Evolutionary conservation across 2,113 vertebrate genomes (phyloP).

Genomic region (Hypomesus transpacificus): DNA sequence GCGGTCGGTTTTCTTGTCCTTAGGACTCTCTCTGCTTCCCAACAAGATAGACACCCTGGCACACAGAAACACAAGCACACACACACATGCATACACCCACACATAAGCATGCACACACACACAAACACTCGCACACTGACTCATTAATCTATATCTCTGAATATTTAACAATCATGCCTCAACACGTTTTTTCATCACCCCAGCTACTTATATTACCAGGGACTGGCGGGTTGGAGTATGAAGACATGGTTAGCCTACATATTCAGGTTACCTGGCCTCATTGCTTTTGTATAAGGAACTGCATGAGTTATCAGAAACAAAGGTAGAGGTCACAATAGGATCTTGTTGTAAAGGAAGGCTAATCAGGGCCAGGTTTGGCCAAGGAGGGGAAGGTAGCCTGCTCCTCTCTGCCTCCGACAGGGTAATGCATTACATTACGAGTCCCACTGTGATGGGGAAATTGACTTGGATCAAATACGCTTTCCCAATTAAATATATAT

Average conservation of each 20-base stretch:
- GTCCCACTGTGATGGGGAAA: slow-evolving; percentile 21
- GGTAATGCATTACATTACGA: slow-evolving; percentile 20
- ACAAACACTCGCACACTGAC: slow-evolving; percentile 14
- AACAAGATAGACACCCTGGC: neutral
- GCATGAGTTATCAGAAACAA: slow-evolving; percentile 34
- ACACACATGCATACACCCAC: slow-evolving; percentile 11
- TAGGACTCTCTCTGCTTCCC: neutral
- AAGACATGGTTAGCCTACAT: slow-evolving; percentile 8
- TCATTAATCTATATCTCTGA: slow-evolving; percentile 1
- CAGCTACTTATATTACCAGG: neutral
- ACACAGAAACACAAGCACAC: neutral
- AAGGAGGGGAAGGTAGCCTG: slow-evolving; percentile 15
- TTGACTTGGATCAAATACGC: slow-evolving; percentile 32
- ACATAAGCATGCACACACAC: neutral
- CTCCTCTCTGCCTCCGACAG: slow-evolving; percentile 8
- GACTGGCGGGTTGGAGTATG: neutral
- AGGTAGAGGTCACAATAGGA: slow-evolving; percentile 16
- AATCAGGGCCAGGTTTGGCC: slow-evolving; percentile 9
- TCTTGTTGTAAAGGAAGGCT: slow-evolving; percentile 1
- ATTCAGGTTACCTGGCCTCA: slow-evolving; percentile 33
- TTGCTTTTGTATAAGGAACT: slow-evolving; percentile 37
- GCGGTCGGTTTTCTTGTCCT: neutral
- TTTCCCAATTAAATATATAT: slow-evolving; percentile 27
- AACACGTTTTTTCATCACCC: neutral
- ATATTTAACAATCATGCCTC: neutral